Evolutionary conservation across 2,888 invertebrate species (phyloP).

Genomic region (Eurytoma californica): DNA sequence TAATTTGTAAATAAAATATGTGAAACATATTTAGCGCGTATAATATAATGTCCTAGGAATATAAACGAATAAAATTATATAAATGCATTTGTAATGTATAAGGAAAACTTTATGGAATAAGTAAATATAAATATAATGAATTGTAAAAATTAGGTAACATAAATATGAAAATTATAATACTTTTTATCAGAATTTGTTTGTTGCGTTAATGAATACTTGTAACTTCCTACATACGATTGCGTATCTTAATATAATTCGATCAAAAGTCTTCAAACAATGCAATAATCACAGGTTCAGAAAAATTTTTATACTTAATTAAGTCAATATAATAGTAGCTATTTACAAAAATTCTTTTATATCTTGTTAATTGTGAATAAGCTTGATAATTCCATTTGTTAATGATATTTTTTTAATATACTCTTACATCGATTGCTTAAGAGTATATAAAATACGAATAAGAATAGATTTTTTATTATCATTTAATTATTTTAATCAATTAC

Average conservation of each 20-base stretch:
- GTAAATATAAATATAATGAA: neutral
- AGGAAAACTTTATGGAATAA: neutral
- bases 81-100: neutral
- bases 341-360: too few species aligned
- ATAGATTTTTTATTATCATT: too few species aligned
- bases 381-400: too few species aligned
- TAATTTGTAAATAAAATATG: conserved; percentile 34
- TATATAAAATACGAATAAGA: too few species aligned
- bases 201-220: too few species aligned
- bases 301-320: neutral
- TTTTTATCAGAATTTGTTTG: too few species aligned
- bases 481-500: too few species aligned
- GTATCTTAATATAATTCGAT: neutral
- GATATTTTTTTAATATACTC: too few species aligned
- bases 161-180: too few species aligned
- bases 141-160: too few species aligned
- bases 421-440: too few species aligned
- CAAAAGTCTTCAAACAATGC: neutral
- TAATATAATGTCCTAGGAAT: neutral
- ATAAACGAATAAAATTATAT: conserved; percentile 4
- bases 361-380: too few species aligned
- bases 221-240: neutral
- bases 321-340: conserved; percentile 1
- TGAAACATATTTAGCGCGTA: conserved; percentile 30
- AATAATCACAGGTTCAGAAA: neutral